Percentiles rank a stretch among this genome's conserved stretches.
These are phyloP conservation scores for Okamejei kenojei DNA, from an alignment of 2,797 vertebrate genomes.

Conservation along the genomic window DNA sequence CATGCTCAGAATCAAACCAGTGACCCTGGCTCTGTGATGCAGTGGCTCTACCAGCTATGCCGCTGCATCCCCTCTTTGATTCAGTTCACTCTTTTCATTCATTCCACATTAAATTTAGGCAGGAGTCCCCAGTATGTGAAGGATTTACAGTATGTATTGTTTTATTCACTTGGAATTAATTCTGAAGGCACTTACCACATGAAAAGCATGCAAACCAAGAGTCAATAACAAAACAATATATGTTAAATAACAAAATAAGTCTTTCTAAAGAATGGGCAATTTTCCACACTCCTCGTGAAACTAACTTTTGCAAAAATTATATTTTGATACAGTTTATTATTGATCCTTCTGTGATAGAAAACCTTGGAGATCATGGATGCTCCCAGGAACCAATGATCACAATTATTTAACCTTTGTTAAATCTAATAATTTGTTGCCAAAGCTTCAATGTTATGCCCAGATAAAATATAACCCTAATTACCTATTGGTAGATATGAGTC, in stretches of 20 bases:
- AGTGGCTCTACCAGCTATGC: too few relatives aligned
- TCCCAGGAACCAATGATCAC: neutral
- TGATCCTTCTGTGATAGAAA: neutral
- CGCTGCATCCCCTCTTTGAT: too few relatives aligned
- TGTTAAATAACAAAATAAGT: neutral
- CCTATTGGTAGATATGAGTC: conserved; percentile 6
- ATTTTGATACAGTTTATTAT: neutral
- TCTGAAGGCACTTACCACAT: too few relatives aligned
- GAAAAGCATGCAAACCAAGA: too few relatives aligned
- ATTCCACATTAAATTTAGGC: too few relatives aligned
- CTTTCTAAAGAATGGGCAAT: neutral
- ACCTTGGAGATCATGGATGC: neutral
- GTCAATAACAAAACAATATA: neutral
- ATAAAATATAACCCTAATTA: conserved; percentile 9
- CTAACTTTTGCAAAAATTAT: too few relatives aligned
- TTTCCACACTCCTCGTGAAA: neutral
- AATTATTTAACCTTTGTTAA: neutral
- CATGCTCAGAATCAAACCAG: too few relatives aligned
- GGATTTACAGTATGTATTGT: too few relatives aligned
- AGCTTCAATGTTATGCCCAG: neutral
- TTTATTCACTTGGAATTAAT: too few relatives aligned
- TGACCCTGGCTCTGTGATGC: too few relatives aligned
- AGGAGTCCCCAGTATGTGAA: too few relatives aligned
- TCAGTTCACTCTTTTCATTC: too few relatives aligned
- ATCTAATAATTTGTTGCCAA: neutral